These are phyloP conservation scores for Lepus europaeus DNA, from an alignment of 2,113 vertebrate species.

Conservation along the genomic window DNA sequence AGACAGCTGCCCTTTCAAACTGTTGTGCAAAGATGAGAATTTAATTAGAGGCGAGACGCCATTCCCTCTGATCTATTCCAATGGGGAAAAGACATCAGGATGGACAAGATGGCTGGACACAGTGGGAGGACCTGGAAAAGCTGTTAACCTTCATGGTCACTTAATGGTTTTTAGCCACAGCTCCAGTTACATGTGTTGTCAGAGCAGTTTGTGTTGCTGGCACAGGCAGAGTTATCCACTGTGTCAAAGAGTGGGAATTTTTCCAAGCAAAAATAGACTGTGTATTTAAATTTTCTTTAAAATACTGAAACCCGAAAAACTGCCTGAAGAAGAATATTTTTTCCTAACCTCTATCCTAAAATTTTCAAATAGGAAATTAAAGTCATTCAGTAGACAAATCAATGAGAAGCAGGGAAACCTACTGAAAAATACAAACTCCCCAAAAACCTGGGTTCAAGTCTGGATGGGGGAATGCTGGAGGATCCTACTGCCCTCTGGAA, in stretches of 20 bases:
- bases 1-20: slow-evolving; percentile 93
- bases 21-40: slow-evolving; percentile 90
- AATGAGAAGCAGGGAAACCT: background rate
- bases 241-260: background rate
- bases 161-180: slow-evolving; percentile 69
- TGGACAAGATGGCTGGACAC: slow-evolving; percentile 77
- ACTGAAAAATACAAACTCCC: background rate
- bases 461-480: rapidly evolving
- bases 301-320: background rate
- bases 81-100: slow-evolving; percentile 45
- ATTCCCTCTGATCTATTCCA: slow-evolving; percentile 79
- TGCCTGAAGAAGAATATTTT: background rate
- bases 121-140: slow-evolving; percentile 72
- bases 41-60: slow-evolving; percentile 92
- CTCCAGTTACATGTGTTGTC: background rate
- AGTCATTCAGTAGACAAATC: background rate
- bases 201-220: background rate
- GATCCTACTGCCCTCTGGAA: background rate
- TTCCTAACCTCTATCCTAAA: background rate
- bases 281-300: slow-evolving; percentile 58
- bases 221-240: background rate
- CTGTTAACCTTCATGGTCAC: slow-evolving; percentile 81
- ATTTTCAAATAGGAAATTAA: slow-evolving; percentile 19
- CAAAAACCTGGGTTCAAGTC: background rate
- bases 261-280: background rate